phyloP scores from a whole-genome alignment of 2,113 vertebrate genomes.

The Stegostoma tigrinum region DNA sequence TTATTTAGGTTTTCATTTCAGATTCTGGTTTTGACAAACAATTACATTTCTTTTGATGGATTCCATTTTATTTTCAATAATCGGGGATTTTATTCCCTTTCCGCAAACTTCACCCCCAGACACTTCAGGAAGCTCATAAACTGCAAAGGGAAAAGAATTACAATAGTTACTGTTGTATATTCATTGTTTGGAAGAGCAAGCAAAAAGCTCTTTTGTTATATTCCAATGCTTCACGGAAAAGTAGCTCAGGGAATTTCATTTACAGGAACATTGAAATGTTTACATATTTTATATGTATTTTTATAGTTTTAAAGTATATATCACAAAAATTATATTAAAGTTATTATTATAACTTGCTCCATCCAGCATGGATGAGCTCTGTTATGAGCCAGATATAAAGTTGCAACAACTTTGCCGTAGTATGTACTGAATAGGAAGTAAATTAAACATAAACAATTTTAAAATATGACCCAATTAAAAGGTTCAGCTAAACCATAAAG shows the following conservation, averaged over 20 bases:
- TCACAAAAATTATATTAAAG: not conserved
- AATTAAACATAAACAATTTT: conserved; percentile 5
- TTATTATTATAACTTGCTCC: conserved; percentile 18
- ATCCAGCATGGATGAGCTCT: not conserved
- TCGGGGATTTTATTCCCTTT: not conserved
- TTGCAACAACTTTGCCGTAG: not conserved
- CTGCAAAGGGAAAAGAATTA: not conserved
- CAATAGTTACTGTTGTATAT: not conserved
- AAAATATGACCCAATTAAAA: not conserved
- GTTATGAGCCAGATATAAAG: not conserved
- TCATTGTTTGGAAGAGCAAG: not conserved
- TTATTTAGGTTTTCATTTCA: not conserved
- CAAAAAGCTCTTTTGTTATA: not conserved
- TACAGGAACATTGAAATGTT: not conserved
- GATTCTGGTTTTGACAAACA: not conserved
- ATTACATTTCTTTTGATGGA: not conserved
- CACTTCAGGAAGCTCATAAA: not conserved
- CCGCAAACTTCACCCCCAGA: not conserved
- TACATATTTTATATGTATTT: not conserved
- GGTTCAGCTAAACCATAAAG: conserved; percentile 18
- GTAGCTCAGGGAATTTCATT: not conserved
- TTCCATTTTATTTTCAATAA: conserved; percentile 4
- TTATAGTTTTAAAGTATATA: not conserved
- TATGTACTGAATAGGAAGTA: not conserved
- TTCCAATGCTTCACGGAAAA: not conserved